Conservation (phyloP, 2,888 invertebrate genomes). For the Tachina grossa region DNA sequence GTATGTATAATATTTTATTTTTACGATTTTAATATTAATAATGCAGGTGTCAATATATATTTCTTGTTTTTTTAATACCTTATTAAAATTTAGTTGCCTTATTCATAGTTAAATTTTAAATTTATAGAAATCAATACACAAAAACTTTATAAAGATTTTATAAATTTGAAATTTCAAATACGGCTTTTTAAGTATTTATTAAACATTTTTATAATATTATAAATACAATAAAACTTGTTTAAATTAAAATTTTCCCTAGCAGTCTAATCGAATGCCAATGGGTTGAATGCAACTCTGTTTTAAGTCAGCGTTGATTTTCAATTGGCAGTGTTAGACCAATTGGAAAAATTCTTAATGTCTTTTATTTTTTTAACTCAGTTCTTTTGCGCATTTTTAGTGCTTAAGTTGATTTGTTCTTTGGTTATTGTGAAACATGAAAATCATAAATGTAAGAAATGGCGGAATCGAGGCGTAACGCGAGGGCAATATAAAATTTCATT, state of each 20-base stretch:
- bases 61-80: constrained; percentile 23
- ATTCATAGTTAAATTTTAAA: constrained; percentile 27
- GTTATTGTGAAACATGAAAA: not conserved
- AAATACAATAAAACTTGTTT: constrained; percentile 43
- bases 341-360: constrained; percentile 63
- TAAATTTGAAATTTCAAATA: constrained; percentile 25
- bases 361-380: constrained; percentile 67
- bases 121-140: constrained; percentile 6
- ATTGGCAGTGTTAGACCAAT: constrained; percentile 57
- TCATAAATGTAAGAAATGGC: not conserved
- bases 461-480: no score
- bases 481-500: no score
- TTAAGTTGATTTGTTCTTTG: constrained; percentile 57
- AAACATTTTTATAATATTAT: constrained; percentile 35
- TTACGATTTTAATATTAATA: constrained; percentile 38
- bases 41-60: constrained; percentile 52
- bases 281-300: constrained; percentile 54
- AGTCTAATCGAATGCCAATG: constrained; percentile 57
- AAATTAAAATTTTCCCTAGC: constrained; percentile 44
- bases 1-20: constrained; percentile 18
- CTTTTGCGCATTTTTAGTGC: constrained; percentile 71
- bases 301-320: constrained; percentile 47
- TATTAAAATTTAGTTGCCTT: constrained; percentile 25
- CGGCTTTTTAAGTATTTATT: constrained; percentile 1
- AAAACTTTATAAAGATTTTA: not conserved